Evolutionary conservation across 64 coral and sea anemone genomes (phyloP).

Genomic region (Actinia tenebrosa): DNA sequence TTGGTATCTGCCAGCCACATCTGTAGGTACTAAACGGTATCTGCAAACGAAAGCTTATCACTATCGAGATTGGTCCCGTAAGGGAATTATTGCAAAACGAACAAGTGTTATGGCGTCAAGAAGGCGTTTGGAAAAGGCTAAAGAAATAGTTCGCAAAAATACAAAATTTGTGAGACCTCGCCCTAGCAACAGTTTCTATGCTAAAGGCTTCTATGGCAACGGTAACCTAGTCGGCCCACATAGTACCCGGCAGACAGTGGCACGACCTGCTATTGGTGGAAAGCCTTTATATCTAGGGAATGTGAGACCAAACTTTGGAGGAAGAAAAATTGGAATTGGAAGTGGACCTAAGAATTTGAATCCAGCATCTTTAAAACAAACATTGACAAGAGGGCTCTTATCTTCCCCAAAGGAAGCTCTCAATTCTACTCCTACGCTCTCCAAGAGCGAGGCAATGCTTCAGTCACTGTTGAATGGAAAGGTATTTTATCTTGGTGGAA

Average conservation of each 20-base stretch:
- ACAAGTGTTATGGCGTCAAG: neutral
- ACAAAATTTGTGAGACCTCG: neutral
- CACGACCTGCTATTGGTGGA: neutral
- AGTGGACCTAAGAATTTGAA: neutral
- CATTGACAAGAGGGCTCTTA: neutral
- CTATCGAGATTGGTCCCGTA: conserved; percentile 5
- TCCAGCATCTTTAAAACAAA: too few relatives aligned
- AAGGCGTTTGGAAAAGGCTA: neutral
- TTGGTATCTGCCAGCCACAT: neutral
- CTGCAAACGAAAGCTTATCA: neutral
- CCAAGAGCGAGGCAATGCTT: conserved; percentile 2
- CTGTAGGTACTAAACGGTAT: neutral
- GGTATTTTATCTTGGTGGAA: neutral
- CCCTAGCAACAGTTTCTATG: conserved; percentile 1
- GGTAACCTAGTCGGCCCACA: neutral
- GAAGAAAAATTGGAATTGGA: neutral
- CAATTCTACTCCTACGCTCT: neutral
- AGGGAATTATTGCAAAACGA: neutral
- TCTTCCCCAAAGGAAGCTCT: too few relatives aligned
- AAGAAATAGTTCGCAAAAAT: conserved; percentile 8
- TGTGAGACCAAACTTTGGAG: neutral
- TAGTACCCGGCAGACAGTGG: neutral
- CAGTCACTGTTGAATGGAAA: neutral
- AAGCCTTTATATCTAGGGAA: neutral
- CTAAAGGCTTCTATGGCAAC: neutral